A percentile compares a stretch with the other conserved stretches of the same genome.
phyloP scores from a whole-genome alignment of 2,797 vertebrate genomes.

The Macrochelys suwanniensis region DNA sequence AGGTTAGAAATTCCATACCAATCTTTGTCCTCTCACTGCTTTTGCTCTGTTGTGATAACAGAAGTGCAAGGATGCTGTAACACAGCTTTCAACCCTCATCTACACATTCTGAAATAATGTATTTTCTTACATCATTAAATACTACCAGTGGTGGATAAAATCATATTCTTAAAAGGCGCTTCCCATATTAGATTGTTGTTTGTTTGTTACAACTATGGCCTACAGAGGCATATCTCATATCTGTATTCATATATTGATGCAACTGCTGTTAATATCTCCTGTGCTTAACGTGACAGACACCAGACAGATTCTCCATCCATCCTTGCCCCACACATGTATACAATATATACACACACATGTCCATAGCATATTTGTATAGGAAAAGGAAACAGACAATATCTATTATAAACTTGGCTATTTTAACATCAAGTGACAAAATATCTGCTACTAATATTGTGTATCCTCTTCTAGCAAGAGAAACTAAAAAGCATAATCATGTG shows the following conservation, averaged over 20 bases:
- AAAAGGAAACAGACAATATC: background rate
- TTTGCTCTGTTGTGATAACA: background rate
- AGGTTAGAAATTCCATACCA: background rate
- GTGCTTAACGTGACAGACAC: conserved; percentile 42
- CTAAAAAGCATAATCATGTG: background rate
- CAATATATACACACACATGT: background rate
- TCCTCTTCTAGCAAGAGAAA: conserved; percentile 35
- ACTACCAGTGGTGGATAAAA: fast-evolving
- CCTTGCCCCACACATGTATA: conserved; percentile 14
- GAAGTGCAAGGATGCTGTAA: background rate
- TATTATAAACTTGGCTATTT: background rate
- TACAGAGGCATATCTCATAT: conserved; percentile 43
- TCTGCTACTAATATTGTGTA: background rate
- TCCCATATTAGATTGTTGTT: background rate
- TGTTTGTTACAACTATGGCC: background rate
- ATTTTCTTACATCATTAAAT: background rate
- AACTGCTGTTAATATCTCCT: conserved; percentile 62
- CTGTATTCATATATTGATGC: conserved; percentile 57
- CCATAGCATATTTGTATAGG: conserved; percentile 8
- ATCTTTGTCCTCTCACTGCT: conserved; percentile 41
- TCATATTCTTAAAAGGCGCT: fast-evolving
- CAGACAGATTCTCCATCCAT: conserved; percentile 20
- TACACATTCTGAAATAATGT: background rate
- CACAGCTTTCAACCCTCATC: background rate
- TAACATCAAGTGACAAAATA: background rate